Base-by-base conservation (phyloP, 2,797 vertebrate species). In the Lindbergichthys nudifrons region DNA sequence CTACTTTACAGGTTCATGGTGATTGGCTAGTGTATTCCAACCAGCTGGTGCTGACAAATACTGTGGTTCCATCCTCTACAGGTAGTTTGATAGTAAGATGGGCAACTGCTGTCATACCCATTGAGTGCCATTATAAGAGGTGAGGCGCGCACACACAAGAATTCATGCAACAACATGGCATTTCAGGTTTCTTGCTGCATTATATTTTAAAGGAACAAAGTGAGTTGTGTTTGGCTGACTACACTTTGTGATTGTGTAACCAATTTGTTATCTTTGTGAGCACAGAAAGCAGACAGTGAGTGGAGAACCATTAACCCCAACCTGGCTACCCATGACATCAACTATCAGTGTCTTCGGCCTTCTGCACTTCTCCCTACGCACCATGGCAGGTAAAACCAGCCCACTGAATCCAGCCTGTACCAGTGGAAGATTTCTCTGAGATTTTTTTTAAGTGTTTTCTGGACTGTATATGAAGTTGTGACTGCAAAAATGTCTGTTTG, bases 21-120 rank as follows among this genome's bases (percentile, higher is more conserved):
- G 82, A 91, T 1, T 91, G 87, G 84, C 78, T 91, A 2, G 74
- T 92, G 47, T 92, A 90, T 70, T 89, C 76, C 69, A 93, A 91
- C 66, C 69, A 81, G 30, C 67, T 93, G 53, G 21, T 92, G 3
- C 75, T 91, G 60, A 62, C 67, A 64, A 80, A 87, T 36, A 75
- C 74, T 51, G 47, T 76, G 9, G 8, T 83, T 64, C 63, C 65
- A 4, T 77, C 61, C 39, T 64, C 66, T 2, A 45, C 43, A 5
- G 83, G 82, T 19, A 75, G 72, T 23, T 15, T 72, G 13, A 77
- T 91, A 32, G 57, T 87, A 3, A 67, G 52, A 79, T 53, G 63
- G 13, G 0, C 63, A 11, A 21, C 68, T 1, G 73, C 75, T 4
- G 15, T 88, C 51, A 60, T 92, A 76, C 83, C 91, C 10, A 61